A percentile compares a stretch with the other conserved stretches of the same genome.
phyloP scores from a whole-genome alignment of 2,797 vertebrate genomes.

The Chaetophractus vellerosus region DNA sequence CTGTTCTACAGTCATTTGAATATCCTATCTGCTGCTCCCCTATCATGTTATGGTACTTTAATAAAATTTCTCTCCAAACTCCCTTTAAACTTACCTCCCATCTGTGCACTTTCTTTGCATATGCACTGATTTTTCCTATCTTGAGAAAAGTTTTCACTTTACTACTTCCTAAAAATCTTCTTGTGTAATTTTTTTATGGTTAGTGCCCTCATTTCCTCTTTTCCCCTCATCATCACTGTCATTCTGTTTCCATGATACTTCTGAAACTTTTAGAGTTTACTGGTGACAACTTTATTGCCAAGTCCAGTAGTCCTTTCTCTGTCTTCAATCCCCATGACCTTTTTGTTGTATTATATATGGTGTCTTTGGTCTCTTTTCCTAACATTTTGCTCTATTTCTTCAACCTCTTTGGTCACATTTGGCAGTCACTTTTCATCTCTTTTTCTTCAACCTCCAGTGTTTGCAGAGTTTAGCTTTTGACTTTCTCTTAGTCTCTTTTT shows the following conservation, averaged over 20 bases:
- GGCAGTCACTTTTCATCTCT: neutral
- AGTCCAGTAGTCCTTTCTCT: neutral
- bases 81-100: neutral
- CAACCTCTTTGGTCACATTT: neutral
- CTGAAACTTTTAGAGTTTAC: neutral
- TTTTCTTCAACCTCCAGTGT: neutral
- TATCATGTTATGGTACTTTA: neutral
- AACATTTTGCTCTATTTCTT: neutral
- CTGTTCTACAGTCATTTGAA: constrained; percentile 9
- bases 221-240: neutral
- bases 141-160: neutral
- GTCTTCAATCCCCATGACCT: neutral
- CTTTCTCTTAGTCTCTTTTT: neutral
- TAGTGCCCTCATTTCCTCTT: neutral
- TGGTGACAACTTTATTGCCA: neutral
- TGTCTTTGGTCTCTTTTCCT: neutral
- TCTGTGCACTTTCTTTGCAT: neutral
- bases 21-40: neutral
- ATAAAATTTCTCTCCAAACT: neutral
- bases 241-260: neutral
- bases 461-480: neutral
- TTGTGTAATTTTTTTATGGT: neutral
- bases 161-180: neutral
- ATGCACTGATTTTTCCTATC: neutral
- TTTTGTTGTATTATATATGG: neutral